Percentiles rank a stretch among this genome's conserved stretches.
These are phyloP conservation scores for Scaptomyza pallida DNA, from an alignment of 1,140 invertebrate genomes.

Conservation along the genomic window DNA sequence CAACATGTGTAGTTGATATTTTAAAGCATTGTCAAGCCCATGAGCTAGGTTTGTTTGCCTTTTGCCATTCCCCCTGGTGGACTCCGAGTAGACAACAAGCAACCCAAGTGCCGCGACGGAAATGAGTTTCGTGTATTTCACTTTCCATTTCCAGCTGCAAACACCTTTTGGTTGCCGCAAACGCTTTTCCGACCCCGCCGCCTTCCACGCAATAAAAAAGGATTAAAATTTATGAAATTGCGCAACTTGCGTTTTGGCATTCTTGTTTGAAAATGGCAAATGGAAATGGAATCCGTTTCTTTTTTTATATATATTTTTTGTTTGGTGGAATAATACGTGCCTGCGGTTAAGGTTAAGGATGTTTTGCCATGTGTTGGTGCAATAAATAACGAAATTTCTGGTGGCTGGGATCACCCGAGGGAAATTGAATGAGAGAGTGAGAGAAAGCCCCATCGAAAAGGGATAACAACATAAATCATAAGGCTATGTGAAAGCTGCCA, in stretches of 20 bases:
- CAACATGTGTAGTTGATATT: background rate
- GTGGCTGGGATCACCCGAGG: slow-evolving; percentile 5
- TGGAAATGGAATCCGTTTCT: slow-evolving; percentile 50
- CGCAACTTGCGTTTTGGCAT: slow-evolving; percentile 64
- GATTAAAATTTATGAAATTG: slow-evolving; percentile 81
- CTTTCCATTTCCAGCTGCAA: slow-evolving; percentile 66
- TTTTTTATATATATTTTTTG: background rate
- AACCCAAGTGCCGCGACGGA: slow-evolving; percentile 53
- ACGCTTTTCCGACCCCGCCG: background rate
- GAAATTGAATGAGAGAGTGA: slow-evolving; percentile 30
- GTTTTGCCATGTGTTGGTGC: slow-evolving; percentile 27
- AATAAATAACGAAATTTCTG: slow-evolving; percentile 66
- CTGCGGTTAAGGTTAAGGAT: slow-evolving; percentile 59
- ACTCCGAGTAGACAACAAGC: slow-evolving; percentile 10
- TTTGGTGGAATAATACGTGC: slow-evolving; percentile 46
- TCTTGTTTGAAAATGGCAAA: slow-evolving; percentile 40
- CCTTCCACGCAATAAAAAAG: slow-evolving; percentile 68
- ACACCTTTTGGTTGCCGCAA: slow-evolving; percentile 31
- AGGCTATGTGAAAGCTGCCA: slow-evolving; percentile 16
- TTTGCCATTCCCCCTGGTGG: background rate
- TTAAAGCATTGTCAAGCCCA: slow-evolving; percentile 21
- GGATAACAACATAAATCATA: slow-evolving; percentile 47
- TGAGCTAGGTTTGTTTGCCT: no score
- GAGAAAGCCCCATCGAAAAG: slow-evolving; percentile 1
- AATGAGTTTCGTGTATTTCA: slow-evolving; percentile 80